phyloP scores from a whole-genome alignment of 2,113 vertebrate genomes.

The Riparia riparia region DNA sequence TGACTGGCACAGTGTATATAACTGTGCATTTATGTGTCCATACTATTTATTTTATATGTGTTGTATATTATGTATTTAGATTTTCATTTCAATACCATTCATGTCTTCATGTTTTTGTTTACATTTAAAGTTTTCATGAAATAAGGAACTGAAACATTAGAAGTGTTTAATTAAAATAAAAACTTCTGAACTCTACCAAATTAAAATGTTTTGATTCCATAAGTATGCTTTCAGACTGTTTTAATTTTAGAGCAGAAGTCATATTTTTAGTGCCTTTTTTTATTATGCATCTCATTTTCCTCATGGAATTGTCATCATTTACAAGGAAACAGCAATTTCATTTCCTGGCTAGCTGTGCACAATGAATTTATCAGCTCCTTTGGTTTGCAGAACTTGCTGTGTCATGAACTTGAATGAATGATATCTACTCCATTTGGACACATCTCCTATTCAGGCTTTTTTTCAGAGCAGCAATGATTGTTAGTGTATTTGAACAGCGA shows the following conservation, averaged over 20 bases:
- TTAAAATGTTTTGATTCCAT: not conserved
- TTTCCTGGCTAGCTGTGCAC: not conserved
- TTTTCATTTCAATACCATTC: not conserved
- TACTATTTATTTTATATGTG: not conserved
- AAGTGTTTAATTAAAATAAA: not conserved
- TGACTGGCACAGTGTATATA: not conserved
- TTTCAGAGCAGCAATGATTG: not conserved
- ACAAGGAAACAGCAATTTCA: not conserved
- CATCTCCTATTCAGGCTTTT: not conserved
- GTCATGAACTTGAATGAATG: slow-evolving; percentile 4
- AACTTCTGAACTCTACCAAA: not conserved
- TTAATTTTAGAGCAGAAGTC: not conserved
- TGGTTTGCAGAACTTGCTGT: slow-evolving; percentile 6
- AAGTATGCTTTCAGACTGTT: not conserved
- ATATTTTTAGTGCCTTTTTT: not conserved
- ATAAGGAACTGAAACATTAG: not conserved
- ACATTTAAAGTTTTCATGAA: not conserved
- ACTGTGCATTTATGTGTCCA: not conserved
- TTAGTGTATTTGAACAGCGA: not conserved
- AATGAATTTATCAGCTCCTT: not conserved
- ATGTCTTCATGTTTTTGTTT: not conserved
- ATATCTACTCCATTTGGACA: not conserved
- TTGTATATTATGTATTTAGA: not conserved
- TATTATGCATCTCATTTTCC: not conserved
- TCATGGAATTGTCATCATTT: slow-evolving; percentile 12